phyloP scores from a whole-genome alignment of 23 tunicate genomes.

The Aplidium turbinatum region DNA sequence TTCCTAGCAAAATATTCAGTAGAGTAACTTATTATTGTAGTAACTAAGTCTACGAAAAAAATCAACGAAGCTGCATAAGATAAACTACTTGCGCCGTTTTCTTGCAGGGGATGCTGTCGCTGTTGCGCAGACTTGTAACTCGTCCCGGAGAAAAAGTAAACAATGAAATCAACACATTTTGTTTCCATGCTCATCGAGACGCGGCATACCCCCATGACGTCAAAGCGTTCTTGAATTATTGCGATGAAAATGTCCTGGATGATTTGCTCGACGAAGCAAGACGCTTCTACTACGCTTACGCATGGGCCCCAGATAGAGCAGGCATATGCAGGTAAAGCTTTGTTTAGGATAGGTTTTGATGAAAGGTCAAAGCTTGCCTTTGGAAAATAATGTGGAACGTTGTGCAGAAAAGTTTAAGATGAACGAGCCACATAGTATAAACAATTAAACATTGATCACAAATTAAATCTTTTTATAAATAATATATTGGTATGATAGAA shows the following conservation, averaged over 20 bases:
- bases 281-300: conserved; percentile 7
- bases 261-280: conserved; percentile 3
- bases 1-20: too few relatives aligned
- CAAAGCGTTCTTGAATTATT: neutral
- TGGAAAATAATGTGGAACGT: too few relatives aligned
- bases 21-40: too few relatives aligned
- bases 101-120: conserved; percentile 6
- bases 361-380: too few relatives aligned
- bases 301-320: conserved; percentile 17
- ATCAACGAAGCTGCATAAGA: too few relatives aligned
- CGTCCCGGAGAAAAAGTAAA: neutral
- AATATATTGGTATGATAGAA: neutral
- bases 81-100: neutral
- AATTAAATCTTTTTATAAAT: neutral
- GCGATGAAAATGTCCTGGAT: conserved; percentile 11
- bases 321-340: conserved; percentile 30
- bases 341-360: neutral
- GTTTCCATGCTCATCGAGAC: conserved; percentile 26
- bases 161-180: conserved; percentile 31
- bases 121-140: neutral
- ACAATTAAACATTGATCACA: neutral
- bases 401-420: too few relatives aligned
- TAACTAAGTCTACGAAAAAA: too few relatives aligned
- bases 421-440: too few relatives aligned
- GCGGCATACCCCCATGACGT: conserved; percentile 14